Evolutionary conservation across 2,888 invertebrate species (phyloP).

Genomic region (Synanthedon tipuliformis): DNA sequence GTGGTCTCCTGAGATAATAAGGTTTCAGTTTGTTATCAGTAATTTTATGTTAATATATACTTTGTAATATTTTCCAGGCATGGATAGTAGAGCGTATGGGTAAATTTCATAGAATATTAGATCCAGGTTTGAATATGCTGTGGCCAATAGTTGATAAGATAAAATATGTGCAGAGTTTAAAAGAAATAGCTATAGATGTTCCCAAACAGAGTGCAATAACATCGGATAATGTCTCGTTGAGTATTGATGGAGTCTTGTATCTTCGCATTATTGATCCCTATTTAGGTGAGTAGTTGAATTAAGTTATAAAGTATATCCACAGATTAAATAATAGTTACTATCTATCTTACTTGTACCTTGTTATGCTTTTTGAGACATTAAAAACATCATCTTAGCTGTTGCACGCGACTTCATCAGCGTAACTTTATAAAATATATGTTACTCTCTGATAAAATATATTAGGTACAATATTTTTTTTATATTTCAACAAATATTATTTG

Average conservation of each 20-base stretch:
- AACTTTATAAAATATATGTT: too few species aligned
- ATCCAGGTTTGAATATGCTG: slow-evolving; percentile 94
- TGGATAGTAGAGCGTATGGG: slow-evolving; percentile 99
- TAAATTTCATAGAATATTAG: slow-evolving; percentile 91
- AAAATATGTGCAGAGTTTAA: slow-evolving; percentile 97
- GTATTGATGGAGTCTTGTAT: slow-evolving; percentile 97
- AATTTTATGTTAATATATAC: too few species aligned
- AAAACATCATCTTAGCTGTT: too few species aligned
- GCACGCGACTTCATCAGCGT: too few species aligned
- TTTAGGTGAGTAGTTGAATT: slow-evolving; percentile 64
- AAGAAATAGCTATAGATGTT: slow-evolving; percentile 99
- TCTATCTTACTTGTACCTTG: too few species aligned
- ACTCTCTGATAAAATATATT: too few species aligned
- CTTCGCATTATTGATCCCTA: slow-evolving; percentile 94
- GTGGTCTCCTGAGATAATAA: too few species aligned
- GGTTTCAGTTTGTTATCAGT: too few species aligned
- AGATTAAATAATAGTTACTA: too few species aligned
- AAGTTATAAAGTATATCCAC: not conserved
- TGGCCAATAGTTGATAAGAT: slow-evolving; percentile 92
- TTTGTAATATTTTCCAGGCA: slow-evolving; percentile 71
- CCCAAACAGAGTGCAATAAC: slow-evolving; percentile 99
- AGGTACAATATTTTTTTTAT: too few species aligned
- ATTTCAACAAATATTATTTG: too few species aligned
- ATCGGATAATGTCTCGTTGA: slow-evolving; percentile 95
- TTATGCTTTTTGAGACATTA: not conserved